phyloP scores from a whole-genome alignment of 2,113 vertebrate species.

The Thomomys bottae region DNA sequence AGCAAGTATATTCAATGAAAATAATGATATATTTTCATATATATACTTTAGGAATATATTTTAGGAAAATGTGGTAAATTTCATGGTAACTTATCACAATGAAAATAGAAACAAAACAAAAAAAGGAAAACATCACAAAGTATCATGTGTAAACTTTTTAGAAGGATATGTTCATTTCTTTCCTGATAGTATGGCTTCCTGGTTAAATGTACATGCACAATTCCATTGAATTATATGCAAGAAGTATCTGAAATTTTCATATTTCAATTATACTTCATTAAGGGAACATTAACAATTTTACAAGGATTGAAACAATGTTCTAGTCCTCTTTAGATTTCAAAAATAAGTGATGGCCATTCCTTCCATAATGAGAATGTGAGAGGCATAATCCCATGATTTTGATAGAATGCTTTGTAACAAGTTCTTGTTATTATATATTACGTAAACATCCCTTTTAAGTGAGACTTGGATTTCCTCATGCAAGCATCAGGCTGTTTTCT shows the following conservation, averaged over 20 bases:
- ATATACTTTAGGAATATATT: too few relatives aligned
- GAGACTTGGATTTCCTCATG: background rate
- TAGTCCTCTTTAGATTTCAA: background rate
- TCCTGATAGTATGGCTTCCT: background rate
- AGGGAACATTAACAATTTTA: background rate
- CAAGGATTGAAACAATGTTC: background rate
- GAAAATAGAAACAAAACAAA: background rate
- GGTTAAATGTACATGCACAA: background rate
- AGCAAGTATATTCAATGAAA: too few relatives aligned
- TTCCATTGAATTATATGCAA: background rate
- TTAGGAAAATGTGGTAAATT: too few relatives aligned
- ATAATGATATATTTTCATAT: too few relatives aligned
- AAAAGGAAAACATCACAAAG: background rate
- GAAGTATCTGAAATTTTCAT: background rate
- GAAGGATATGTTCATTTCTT: background rate
- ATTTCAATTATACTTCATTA: background rate
- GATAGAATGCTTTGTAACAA: background rate
- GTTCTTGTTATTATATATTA: background rate
- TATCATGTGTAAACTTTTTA: fast-evolving
- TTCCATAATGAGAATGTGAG: background rate
- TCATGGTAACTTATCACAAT: background rate
- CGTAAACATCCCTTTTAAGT: background rate
- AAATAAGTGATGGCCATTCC: background rate
- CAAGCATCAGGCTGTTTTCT: background rate
- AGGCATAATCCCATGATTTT: background rate